Evolutionary conservation across 2,888 invertebrate genomes (phyloP), one percentile per base, ranked within the genome.

Genomic region (Pocota personata): DNA sequence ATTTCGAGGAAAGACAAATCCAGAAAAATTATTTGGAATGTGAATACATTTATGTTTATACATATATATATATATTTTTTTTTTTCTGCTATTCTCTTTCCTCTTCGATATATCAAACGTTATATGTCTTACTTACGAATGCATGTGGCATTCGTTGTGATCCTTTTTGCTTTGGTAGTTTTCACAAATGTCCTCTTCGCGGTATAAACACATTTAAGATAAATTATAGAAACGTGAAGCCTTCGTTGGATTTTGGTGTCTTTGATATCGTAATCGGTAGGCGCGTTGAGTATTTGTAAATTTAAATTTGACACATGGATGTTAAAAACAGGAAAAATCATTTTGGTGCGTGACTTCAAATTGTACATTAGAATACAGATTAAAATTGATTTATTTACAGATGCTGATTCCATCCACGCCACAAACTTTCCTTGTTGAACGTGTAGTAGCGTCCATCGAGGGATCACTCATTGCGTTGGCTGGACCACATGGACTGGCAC

Each of bases 371-470:
- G 10, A 37, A 37, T 50, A 50, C 14, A 32, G 16, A 32, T 35
- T 35, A 30, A 57, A 16, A 57, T 62, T 43, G 43, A 7, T 62
- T 78, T 8, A 57, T 86, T 94, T 93, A 10, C 93, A 96, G 95
- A 94, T 93, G 60, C 91, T 97, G 48, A 92, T 94, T 64, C 95
- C 95, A 14, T 94, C 94, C 0, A 93, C 94, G 88, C 94, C 95
- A 1, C 95, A 95, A 21, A 92, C 94, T 46, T 95, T 95, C 91
- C 93, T 94, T 3, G 95, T 96, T 27, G 94, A 95, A 88, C 93
- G 94, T 71, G 89, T 97, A 71, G 87, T 93, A 48, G 93, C 94
- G 84, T 96, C 95, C 88, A 93, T 94, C 78, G 94, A 94, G 35
- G 94, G 94, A 3, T 94, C 95, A 10, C 93, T 95, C 58, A 90